Evolutionary conservation across 2,113 vertebrate species (phyloP), one percentile per base, ranked within the genome.

Genomic region (Corythornis madagascariensis): DNA sequence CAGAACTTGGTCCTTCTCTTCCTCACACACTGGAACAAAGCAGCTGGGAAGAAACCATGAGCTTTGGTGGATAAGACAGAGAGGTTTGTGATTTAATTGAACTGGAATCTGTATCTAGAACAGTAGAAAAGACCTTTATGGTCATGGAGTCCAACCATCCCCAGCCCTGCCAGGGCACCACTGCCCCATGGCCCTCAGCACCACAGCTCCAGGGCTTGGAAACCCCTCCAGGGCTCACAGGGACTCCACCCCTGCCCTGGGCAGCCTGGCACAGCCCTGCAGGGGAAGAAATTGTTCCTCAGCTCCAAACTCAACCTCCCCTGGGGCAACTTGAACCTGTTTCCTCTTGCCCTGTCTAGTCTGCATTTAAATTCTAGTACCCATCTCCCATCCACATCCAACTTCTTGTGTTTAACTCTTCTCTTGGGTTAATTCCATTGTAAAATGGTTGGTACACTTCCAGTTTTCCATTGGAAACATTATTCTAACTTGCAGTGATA

Each of bases 21-120:
- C n/a, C 50, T 57, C 40, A 64, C 35, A 57, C 28, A 52, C 13
- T 87, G 87, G 93, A 75, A 82, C 31, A 71, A 89, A 93, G 55
- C 90, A 90, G 83, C 92, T 91, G 90, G 77, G 83, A 83, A 83
- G 69, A 83, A 94, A 77, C 12, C 13, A 22, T 47, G 56, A 88
- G 13, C 29, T 88, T 83, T 16, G 8, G 64, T 71, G 38, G 67
- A 60, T 59, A 77, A 71, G 65, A 83, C 25, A 86, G 76, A 83
- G 80, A 75, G 47, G 53, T 52, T 24, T 64, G 40, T 94, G 77
- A 71, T 86, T 92, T 91, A 89, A 77, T 67, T 72, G 77, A 67
- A 52, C 31, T 89, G 87, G 63, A 89, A 70, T 92, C 45, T 48
- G 8, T 82, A 67, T 84, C 48, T 55, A 55, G 52, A 55, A 55